Percentiles rank a stretch among this genome's conserved stretches.
These are phyloP conservation scores for Acanthurus lineatus DNA, from an alignment of 2,797 vertebrate genomes.

Conservation along the genomic window DNA sequence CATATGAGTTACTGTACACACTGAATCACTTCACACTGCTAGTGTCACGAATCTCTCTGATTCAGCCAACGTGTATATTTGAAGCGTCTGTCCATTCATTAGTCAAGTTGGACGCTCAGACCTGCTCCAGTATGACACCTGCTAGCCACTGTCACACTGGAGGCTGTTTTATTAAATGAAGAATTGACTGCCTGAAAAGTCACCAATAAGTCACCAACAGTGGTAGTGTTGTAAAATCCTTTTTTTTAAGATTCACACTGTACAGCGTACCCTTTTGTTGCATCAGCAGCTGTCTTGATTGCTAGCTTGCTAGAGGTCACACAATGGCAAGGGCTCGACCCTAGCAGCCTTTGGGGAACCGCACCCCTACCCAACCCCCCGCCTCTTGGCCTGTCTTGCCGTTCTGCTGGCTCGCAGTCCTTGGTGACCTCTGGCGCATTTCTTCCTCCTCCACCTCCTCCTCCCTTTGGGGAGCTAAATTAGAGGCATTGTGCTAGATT, in stretches of 20 bases:
- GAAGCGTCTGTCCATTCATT: neutral
- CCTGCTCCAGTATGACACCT: constrained; percentile 68
- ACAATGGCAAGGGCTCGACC: constrained; percentile 85
- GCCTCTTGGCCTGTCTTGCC: constrained; percentile 56
- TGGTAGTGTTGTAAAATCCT: constrained; percentile 6
- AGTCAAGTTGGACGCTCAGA: constrained; percentile 25
- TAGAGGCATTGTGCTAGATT: constrained; percentile 87
- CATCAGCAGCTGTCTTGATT: constrained; percentile 77
- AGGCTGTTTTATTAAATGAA: neutral
- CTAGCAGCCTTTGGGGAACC: constrained; percentile 87
- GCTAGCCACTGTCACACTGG: constrained; percentile 39
- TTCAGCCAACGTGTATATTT: neutral
- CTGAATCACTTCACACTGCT: neutral
- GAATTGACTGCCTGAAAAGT: neutral
- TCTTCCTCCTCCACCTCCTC: constrained; percentile 76
- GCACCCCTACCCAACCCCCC: constrained; percentile 81
- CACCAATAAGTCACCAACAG: neutral
- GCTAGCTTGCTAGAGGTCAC: constrained; percentile 83
- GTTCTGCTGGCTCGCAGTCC: constrained; percentile 75
- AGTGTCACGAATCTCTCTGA: neutral
- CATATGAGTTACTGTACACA: constrained; percentile 22
- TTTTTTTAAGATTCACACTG: constrained; percentile 9
- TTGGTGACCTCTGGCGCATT: constrained; percentile 85
- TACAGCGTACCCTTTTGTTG: constrained; percentile 59
- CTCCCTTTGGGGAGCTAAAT: constrained; percentile 85